Base-by-base conservation (phyloP, 2,888 invertebrate genomes). In the Rhamphomyia laevipes region DNA sequence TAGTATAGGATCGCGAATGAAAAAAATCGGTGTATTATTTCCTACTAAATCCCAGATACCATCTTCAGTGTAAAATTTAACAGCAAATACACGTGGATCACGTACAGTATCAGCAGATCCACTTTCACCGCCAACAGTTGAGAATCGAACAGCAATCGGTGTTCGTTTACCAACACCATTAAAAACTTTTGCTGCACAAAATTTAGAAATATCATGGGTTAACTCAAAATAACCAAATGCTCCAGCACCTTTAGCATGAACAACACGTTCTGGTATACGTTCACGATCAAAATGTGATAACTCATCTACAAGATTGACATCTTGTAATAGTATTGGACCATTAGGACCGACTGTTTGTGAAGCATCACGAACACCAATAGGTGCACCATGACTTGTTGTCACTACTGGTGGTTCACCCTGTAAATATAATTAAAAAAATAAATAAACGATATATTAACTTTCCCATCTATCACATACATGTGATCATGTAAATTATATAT, bases 1-100 rank as follows among this genome's bases (percentile, higher is more conserved):
- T 46, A 89, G 73, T 16, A 86, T 74, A 1, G 94, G 88, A 68
- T 95, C 95, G 47, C 92, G 80, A 60, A 94, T 82, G 70, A 93
- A 94, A 74, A 92, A 94, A 51, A 94, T 81, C 0, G 94, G 94
- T 0, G 90, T 93, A 70, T 93, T 94, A 67, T 87, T 88, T 12
- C 94, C 94, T 31, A 92, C 93, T 56, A 94, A 71, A 73, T 95
- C 94, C 93, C 93, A 92, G 92, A n/a, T n/a, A n/a, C n/a, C n/a
- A 61, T 91, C 89, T 56, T 91, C 89, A 1, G 90, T 88, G 70
- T 95, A 95, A 67, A 94, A 90, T 66, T 95, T 95, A 0, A 94
- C 74, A 10, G 95, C 90, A 67, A 94, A 95, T 31, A 95, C 94
- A 59, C 93, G 79, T 2, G 91, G 89, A 68, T 94, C 94, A 52